phyloP scores from a whole-genome alignment of 1,140 invertebrate genomes.

The Cydia splendana region DNA sequence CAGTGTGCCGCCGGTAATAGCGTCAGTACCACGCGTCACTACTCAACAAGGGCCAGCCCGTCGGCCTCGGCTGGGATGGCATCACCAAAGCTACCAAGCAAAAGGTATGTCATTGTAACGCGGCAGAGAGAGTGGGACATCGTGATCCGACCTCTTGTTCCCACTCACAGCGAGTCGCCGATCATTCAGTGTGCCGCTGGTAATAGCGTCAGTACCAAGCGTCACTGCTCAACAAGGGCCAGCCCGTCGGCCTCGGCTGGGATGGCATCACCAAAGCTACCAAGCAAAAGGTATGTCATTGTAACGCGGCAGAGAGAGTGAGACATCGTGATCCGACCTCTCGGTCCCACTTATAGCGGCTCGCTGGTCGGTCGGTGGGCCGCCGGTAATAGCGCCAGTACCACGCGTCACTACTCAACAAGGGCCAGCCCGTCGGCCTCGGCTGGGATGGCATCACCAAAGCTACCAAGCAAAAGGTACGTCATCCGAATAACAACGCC shows the following conservation, averaged over 20 bases:
- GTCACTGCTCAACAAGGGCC: slow-evolving; percentile 94
- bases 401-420: slow-evolving; percentile 84
- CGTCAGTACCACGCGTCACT: no score
- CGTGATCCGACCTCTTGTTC: no score
- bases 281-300: background rate
- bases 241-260: slow-evolving; percentile 92
- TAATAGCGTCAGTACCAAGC: slow-evolving; percentile 94
- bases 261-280: slow-evolving; percentile 97
- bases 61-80: no score
- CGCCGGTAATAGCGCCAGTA: no score
- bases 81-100: slow-evolving; percentile 79
- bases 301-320: background rate
- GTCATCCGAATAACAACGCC: background rate
- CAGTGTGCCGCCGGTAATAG: no score
- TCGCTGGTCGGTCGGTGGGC: no score
- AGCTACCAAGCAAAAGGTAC: slow-evolving; percentile 92
- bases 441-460: slow-evolving; percentile 97
- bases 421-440: slow-evolving; percentile 91
- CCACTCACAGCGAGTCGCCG: no score
- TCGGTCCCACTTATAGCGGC: slow-evolving; percentile 98
- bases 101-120: slow-evolving; percentile 81
- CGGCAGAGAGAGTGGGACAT: background rate
- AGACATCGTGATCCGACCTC: no score
- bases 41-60: no score
- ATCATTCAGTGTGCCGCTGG: no score